A percentile compares a stretch with the other conserved stretches of the same genome.
Conservation (phyloP, 2,888 invertebrate species). For the Hofmannophila pseudospretella region DNA sequence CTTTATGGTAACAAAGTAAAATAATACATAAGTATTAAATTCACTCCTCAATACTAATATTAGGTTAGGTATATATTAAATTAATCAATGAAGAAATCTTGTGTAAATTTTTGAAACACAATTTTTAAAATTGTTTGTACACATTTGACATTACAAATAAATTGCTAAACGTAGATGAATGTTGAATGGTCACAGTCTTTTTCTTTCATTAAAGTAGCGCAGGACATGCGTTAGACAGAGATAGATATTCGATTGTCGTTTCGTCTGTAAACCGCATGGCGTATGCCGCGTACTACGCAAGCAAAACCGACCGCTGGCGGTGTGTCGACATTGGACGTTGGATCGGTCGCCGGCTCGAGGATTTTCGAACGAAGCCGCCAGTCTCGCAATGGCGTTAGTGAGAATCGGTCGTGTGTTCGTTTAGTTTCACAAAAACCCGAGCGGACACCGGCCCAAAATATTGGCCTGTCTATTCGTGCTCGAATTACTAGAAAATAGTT, state of each 20-base stretch:
- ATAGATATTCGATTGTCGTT: slow-evolving; percentile 27
- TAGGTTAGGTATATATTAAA: no score
- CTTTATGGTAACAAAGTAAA: no score
- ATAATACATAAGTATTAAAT: no score
- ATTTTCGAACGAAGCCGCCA: slow-evolving; percentile 54
- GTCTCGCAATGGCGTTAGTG: slow-evolving; percentile 77
- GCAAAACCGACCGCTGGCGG: no score
- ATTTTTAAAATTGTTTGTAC: slow-evolving; percentile 16
- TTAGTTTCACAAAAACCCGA: slow-evolving; percentile 70
- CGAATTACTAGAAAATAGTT: slow-evolving; percentile 66
- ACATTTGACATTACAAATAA: slow-evolving; percentile 47
- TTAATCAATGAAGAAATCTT: slow-evolving; percentile 6
- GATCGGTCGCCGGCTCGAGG: slow-evolving; percentile 70
- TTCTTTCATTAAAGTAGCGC: slow-evolving; percentile 29
- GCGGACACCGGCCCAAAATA: slow-evolving; percentile 79
- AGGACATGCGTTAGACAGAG: slow-evolving; percentile 41
- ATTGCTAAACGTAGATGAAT: slow-evolving; percentile 72
- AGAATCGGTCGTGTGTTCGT: slow-evolving; percentile 67
- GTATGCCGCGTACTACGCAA: slow-evolving; percentile 74
- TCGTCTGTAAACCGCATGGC: slow-evolving; percentile 50
- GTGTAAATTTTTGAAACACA: slow-evolving; percentile 54
- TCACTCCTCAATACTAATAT: no score
- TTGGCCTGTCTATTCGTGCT: slow-evolving; percentile 74
- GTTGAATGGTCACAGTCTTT: slow-evolving; percentile 63
- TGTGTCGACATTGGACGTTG: slow-evolving; percentile 78